phyloP scores from a whole-genome alignment of 2,113 vertebrate species.

The Melanocharis versteri region DNA sequence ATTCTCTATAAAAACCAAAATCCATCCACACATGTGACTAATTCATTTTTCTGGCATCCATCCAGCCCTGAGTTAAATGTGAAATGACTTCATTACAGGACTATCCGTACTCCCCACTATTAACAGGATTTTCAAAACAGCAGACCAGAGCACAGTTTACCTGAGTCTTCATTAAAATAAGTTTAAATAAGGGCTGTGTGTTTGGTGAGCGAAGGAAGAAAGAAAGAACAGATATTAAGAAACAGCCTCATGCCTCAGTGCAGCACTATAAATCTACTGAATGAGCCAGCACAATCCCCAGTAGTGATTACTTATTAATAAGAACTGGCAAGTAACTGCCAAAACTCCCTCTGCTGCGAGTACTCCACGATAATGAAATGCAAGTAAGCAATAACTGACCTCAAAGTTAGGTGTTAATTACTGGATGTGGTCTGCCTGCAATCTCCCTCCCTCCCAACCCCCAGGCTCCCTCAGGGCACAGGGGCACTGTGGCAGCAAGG shows the following conservation, averaged over 20 bases:
- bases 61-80: slow-evolving; percentile 19
- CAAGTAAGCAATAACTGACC: slow-evolving; percentile 64
- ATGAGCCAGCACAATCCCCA: slow-evolving; percentile 64
- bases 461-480: neutral
- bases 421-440: slow-evolving; percentile 15
- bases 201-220: slow-evolving; percentile 22
- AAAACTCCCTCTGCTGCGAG: slow-evolving; percentile 46
- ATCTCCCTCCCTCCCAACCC: neutral
- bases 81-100: slow-evolving; percentile 54
- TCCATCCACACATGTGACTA: slow-evolving; percentile 52
- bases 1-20: slow-evolving; percentile 36
- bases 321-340: slow-evolving; percentile 58
- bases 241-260: slow-evolving; percentile 55
- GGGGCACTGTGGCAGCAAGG: neutral
- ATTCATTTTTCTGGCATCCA: slow-evolving; percentile 43
- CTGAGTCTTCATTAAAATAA: slow-evolving; percentile 57
- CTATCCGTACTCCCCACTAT: neutral
- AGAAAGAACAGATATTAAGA: slow-evolving; percentile 53
- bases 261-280: slow-evolving; percentile 67
- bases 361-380: slow-evolving; percentile 63
- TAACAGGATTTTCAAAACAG: slow-evolving; percentile 48
- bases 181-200: slow-evolving; percentile 53
- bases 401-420: slow-evolving; percentile 62
- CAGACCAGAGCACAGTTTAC: slow-evolving; percentile 38
- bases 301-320: slow-evolving; percentile 70